Evolutionary conservation across 2,888 invertebrate species (phyloP), one percentile per base, ranked within the genome.

Genomic region (Melanargia galathea): DNA sequence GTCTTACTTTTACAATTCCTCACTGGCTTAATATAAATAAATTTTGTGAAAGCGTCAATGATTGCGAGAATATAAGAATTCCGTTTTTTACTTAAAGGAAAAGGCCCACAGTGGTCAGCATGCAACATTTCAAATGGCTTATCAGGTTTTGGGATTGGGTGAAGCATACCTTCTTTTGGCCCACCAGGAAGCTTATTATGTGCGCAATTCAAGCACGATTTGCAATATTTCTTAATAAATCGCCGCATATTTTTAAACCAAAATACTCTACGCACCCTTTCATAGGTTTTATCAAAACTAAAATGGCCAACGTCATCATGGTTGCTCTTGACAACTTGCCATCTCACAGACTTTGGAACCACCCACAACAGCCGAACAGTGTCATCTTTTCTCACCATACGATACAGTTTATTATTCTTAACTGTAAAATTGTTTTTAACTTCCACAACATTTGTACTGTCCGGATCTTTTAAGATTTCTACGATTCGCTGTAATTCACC

Each of bases 221-320:
- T 6, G 1, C 69, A 62, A 30, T 73, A 71, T 46, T 71, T 71
- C 38, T 67, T 70, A 8, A 62, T 40, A 51, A 73, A 73, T 7
- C 52, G 24, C 2, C 67, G 40, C 70, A 75, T 71, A 26, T 66
- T 68, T 10, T 69, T 64, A 54, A 75, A 75, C 73, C 73, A 75
- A 60, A 30, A 62, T 2, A 11, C 2, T 2, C 5, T 11, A 16
- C 52, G 33, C 7, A 65, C 20, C 30, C n/a, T 16, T 11, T 46
- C n/a, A 1, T 43, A 30, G 0, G 72, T 71, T 49, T 69, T 74
- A 8, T 65, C 63, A 6, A 61, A 67, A 2, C 64, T 66, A 33
- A 62, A 70, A 63, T 73, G 72, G 1, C 73, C 73, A 0, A 71
- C 35, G 6, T 73, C 71, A 49, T 73, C 73, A 26, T 75, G 71